Percentiles rank a stretch among this genome's conserved stretches.
Evolutionary conservation across 1,140 invertebrate species (phyloP).

Genomic region (Metopolophium dirhodum): DNA sequence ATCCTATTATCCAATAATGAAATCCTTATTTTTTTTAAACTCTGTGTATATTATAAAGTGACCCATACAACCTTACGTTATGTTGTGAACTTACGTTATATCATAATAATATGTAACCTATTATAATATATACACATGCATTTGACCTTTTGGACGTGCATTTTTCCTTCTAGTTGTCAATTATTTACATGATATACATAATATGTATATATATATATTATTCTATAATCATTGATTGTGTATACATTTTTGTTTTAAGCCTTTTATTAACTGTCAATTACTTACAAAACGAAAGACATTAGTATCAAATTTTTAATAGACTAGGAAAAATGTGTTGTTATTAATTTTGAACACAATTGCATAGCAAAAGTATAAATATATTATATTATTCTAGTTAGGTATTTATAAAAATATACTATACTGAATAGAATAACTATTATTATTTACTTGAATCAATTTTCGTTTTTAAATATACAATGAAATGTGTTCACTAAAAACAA

Average conservation of each 20-base stretch:
- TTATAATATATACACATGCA: background rate
- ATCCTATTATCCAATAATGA: background rate
- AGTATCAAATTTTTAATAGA: background rate
- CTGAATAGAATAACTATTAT: background rate
- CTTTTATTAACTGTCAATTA: constrained; percentile 42
- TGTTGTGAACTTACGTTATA: background rate
- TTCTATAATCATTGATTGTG: background rate
- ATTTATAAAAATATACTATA: background rate
- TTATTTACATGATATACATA: constrained; percentile 4
- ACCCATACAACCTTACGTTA: background rate
- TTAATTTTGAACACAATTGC: background rate
- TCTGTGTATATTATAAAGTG: background rate
- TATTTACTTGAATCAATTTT: background rate
- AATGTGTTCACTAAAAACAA: background rate
- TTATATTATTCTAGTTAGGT: background rate
- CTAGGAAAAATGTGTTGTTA: background rate
- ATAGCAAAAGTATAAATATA: background rate
- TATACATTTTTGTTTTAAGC: background rate
- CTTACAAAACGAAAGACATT: background rate
- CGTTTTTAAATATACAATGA: background rate
- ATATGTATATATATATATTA: background rate
- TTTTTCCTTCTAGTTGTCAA: constrained; percentile 45
- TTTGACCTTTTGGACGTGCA: background rate
- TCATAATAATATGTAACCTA: background rate
- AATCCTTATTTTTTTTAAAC: background rate